Evolutionary conservation across 2,113 vertebrate species (phyloP), one percentile per base, ranked within the genome.

Genomic region (Datnioides undecimradiatus): DNA sequence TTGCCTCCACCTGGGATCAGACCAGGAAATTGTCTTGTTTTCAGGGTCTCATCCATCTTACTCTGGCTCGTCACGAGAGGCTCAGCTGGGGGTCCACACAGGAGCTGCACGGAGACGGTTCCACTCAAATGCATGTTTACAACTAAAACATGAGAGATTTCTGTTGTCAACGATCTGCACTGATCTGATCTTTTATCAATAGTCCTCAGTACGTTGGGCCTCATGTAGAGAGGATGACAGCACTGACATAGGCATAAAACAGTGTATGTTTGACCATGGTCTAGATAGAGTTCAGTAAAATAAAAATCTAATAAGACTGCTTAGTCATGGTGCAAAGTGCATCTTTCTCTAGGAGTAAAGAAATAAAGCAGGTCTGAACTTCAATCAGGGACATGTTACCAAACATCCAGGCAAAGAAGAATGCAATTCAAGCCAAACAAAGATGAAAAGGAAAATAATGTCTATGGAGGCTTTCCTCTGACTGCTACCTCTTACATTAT

Each of bases 11-110:
- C 80, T 73, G 27, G 72, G 90, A 92, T 92, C 90, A 92, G 43
- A 88, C 58, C 79, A 90, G 87, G 86, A 92, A 90, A 91, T 90
- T 90, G 84, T 85, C 58, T 87, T 36, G 25, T 90, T 93, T 91
- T 90, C 83, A 87, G 57, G 70, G 40, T 73, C 79, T 91, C 74
- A 80, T 86, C 68, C 29, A 65, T 86, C 48, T 88, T 82, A 55
- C 46, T 73, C 19, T 6, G 19, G 58, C 78, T 85, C 55, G 70
- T 88, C 83, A 77, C 25, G 13, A 85, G 83, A 88, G 66, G 36
- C 66, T 57, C 38, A 45, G 79, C 51, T 36, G 66, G 78, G 68
- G 77, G 58, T 84, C 77, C 40, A 46, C 36, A 52, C 71, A n/a
- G 45, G 60, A 64, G 34, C 54, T 0, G 4, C n/a, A 67, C 68